Percentiles rank a stretch among this genome's conserved stretches.
Evolutionary conservation across 2,797 vertebrate genomes (phyloP).

Genomic region (Labroides dimidiatus): DNA sequence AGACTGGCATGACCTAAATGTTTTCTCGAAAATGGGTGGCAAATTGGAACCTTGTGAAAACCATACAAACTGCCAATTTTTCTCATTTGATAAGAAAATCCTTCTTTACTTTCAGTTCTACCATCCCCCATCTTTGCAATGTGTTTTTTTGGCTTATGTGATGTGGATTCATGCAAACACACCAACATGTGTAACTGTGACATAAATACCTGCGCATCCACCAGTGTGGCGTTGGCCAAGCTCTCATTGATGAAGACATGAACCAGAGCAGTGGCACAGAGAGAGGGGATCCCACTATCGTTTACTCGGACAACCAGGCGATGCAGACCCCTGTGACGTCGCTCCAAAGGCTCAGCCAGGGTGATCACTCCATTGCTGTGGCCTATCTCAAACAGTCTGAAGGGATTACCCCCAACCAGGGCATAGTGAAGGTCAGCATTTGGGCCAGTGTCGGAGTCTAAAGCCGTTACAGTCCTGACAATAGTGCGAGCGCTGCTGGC

Average conservation of each 20-base stretch:
- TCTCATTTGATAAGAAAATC: constrained; percentile 50
- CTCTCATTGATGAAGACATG: constrained; percentile 98
- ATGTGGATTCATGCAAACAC: constrained; percentile 16
- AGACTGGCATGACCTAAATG: constrained; percentile 58
- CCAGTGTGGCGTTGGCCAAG: constrained; percentile 91
- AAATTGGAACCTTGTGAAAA: constrained; percentile 49
- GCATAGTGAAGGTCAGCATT: constrained; percentile 93
- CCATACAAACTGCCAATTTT: constrained; percentile 54
- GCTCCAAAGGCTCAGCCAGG: constrained; percentile 92
- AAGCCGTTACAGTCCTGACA: constrained; percentile 90
- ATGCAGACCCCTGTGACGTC: constrained; percentile 94
- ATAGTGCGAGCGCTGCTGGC: constrained; percentile 92
- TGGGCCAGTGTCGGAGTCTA: constrained; percentile 90
- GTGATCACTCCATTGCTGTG: constrained; percentile 93
- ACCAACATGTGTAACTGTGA: neutral
- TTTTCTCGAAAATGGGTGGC: constrained; percentile 46
- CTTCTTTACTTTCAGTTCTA: constrained; percentile 63
- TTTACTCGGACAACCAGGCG: constrained; percentile 95
- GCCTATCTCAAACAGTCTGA: constrained; percentile 94
- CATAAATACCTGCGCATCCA: constrained; percentile 89
- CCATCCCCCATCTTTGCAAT: constrained; percentile 44
- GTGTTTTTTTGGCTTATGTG: constrained; percentile 47
- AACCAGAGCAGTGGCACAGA: constrained; percentile 91
- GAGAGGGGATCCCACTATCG: constrained; percentile 93
- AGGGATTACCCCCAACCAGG: constrained; percentile 95